Evolutionary conservation across 2,113 vertebrate species (phyloP).

Genomic region (Balaeniceps rex): DNA sequence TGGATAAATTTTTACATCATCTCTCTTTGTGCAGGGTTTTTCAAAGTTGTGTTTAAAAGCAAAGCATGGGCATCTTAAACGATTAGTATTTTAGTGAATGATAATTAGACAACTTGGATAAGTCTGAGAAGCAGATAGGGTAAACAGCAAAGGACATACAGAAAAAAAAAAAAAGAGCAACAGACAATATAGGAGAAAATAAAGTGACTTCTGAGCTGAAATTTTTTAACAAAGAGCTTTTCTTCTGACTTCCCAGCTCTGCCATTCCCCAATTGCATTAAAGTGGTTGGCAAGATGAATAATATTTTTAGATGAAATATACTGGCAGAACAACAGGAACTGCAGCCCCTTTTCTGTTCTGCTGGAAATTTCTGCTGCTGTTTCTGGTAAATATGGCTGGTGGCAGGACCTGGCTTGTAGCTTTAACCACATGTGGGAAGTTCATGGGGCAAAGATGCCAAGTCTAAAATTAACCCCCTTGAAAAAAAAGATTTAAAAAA

Average conservation of each 20-base stretch:
- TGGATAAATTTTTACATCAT: not conserved
- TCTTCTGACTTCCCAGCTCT: slow-evolving; percentile 46
- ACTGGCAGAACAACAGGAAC: slow-evolving; percentile 69
- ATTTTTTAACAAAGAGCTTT: slow-evolving; percentile 52
- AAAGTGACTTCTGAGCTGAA: slow-evolving; percentile 23
- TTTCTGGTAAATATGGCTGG: slow-evolving; percentile 75
- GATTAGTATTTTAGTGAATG: not conserved
- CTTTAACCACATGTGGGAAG: slow-evolving; percentile 74
- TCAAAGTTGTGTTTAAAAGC: not conserved
- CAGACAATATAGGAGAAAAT: slow-evolving; percentile 23
- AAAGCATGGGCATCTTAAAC: not conserved
- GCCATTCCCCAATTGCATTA: slow-evolving; percentile 60
- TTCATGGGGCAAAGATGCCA: slow-evolving; percentile 61
- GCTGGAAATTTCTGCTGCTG: slow-evolving; percentile 72
- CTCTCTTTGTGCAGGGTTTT: not conserved
- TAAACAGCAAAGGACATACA: slow-evolving; percentile 14
- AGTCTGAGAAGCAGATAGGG: slow-evolving; percentile 2
- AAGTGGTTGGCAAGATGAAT: slow-evolving; percentile 55
- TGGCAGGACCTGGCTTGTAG: slow-evolving; percentile 72
- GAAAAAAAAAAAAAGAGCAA: not conserved
- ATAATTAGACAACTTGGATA: slow-evolving; percentile 50
- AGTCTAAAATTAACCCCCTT: slow-evolving; percentile 72
- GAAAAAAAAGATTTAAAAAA: not conserved
- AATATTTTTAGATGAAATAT: slow-evolving; percentile 67
- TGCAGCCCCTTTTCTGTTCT: slow-evolving; percentile 67